phyloP scores from a whole-genome alignment of 2,888 invertebrate genomes.

The Muschampia plurimacula region DNA sequence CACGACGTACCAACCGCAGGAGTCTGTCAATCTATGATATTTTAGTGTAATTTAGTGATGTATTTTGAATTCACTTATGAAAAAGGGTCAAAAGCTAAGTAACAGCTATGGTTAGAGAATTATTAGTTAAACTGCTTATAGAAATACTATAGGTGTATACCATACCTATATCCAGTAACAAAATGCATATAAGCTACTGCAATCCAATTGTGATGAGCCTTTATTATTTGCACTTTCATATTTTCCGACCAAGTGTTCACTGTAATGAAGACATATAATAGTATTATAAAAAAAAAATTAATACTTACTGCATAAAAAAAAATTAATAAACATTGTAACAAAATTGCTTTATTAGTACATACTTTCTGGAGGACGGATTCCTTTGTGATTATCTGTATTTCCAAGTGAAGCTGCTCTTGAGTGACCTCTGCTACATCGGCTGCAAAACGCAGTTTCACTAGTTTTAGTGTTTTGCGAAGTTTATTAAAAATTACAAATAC shows the following conservation, averaged over 20 bases:
- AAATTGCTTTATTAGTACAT: constrained; percentile 45
- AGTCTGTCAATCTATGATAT: constrained; percentile 93
- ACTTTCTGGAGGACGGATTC: constrained; percentile 76
- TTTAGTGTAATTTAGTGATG: neutral
- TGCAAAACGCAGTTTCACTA: constrained; percentile 49
- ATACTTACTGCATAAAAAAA: neutral
- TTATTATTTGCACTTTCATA: constrained; percentile 95
- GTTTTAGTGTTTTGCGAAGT: neutral
- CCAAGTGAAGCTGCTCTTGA: constrained; percentile 94
- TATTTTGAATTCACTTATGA: neutral
- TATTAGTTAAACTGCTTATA: too few species aligned
- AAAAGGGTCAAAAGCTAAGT: too few species aligned
- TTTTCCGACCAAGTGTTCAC: constrained; percentile 93
- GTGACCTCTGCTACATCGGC: constrained; percentile 87
- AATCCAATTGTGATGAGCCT: constrained; percentile 99
- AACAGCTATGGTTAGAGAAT: too few species aligned
- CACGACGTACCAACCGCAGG: constrained; percentile 97
- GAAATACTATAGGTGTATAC: neutral
- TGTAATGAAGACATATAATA: constrained; percentile 65
- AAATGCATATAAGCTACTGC: constrained; percentile 98
- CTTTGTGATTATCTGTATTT: constrained; percentile 77
- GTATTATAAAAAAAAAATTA: constrained; percentile 36
- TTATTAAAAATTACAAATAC: neutral
- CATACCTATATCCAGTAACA: constrained; percentile 96
- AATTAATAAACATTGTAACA: neutral